Conservation (phyloP, 1,140 invertebrate species). For the Drosophila ohnishii region DNA sequence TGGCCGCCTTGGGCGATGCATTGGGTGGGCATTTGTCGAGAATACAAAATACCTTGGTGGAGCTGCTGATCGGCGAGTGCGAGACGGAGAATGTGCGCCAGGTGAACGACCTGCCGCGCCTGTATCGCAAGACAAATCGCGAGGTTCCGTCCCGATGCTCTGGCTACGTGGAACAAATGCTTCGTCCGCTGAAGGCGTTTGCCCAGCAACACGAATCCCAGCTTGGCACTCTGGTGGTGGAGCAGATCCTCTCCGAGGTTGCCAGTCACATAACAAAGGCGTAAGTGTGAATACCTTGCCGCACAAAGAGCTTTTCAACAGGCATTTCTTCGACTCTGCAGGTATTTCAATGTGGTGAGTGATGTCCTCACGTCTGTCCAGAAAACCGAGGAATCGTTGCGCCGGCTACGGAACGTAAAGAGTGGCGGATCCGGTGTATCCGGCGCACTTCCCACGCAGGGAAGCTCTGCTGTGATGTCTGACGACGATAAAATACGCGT, state of each 20-base stretch:
- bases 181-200: constrained; percentile 87
- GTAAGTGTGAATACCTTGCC: constrained; percentile 84
- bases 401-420: constrained; percentile 93
- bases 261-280: constrained; percentile 87
- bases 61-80: constrained; percentile 70
- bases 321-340: constrained; percentile 80
- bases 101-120: constrained; percentile 95
- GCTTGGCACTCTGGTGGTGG: constrained; percentile 84
- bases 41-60: constrained; percentile 61
- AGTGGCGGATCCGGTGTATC: constrained; percentile 71
- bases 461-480: constrained; percentile 84
- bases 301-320: constrained; percentile 4
- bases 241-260: constrained; percentile 84
- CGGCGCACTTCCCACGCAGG: constrained; percentile 51
- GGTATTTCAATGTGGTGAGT: constrained; percentile 91
- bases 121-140: constrained; percentile 96
- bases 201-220: constrained; percentile 84
- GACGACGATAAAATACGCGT: constrained; percentile 97
- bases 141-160: constrained; percentile 91
- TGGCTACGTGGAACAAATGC: constrained; percentile 89
- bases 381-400: constrained; percentile 96
- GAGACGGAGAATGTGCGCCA: constrained; percentile 73
- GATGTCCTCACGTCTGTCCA: constrained; percentile 96
- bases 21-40: constrained; percentile 40
- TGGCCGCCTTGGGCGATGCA: constrained; percentile 47